phyloP scores from a whole-genome alignment of 2,888 invertebrate species.

The Dusona sp. region DNA sequence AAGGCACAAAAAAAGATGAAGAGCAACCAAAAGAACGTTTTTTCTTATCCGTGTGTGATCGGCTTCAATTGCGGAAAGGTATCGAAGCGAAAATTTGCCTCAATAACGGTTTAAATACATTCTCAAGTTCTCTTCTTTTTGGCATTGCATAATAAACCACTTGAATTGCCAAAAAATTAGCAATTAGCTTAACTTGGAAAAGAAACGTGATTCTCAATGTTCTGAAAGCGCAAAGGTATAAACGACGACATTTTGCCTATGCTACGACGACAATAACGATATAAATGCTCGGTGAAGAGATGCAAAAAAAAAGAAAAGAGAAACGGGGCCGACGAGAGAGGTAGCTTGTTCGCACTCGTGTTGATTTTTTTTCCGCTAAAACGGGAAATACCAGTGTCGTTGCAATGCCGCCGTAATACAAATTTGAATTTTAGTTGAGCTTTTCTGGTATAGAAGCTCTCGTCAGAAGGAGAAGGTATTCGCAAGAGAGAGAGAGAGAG shows the following conservation, averaged over 20 bases:
- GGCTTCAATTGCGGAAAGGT: neutral
- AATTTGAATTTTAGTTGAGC: slow-evolving; percentile 28
- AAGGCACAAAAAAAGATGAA: neutral
- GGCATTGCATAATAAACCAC: neutral
- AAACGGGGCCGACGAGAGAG: slow-evolving; percentile 24
- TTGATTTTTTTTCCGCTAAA: slow-evolving; percentile 61
- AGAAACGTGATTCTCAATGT: neutral
- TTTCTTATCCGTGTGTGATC: no score
- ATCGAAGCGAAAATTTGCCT: neutral
- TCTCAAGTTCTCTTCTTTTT: neutral
- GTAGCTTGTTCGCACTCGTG: slow-evolving; percentile 29
- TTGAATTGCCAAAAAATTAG: neutral
- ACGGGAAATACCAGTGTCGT: slow-evolving; percentile 30
- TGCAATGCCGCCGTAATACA: slow-evolving; percentile 16
- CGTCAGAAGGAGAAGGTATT: neutral
- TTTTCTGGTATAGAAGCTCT: neutral
- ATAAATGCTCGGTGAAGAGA: slow-evolving; percentile 11
- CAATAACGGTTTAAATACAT: neutral
- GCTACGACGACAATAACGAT: slow-evolving; percentile 22
- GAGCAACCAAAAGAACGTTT: neutral
- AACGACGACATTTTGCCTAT: slow-evolving; percentile 19
- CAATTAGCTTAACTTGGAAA: slow-evolving; percentile 3
- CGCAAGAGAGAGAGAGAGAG: neutral
- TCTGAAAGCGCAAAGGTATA: neutral
- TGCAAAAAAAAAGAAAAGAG: neutral